Evolutionary conservation across 2,113 vertebrate genomes (phyloP).

Genomic region (Apeltes quadracus): DNA sequence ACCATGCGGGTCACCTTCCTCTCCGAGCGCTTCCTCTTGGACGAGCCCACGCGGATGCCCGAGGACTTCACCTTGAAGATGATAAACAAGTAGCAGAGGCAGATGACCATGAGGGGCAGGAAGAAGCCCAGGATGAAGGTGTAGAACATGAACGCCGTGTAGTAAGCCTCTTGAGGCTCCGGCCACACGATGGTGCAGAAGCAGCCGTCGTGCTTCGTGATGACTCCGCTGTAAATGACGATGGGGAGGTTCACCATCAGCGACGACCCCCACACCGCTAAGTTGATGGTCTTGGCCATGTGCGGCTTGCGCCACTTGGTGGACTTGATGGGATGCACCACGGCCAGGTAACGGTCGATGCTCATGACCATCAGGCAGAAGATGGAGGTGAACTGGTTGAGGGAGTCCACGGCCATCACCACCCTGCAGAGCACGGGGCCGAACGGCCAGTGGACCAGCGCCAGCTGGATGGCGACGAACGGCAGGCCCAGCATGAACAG

Average conservation of each 20-base stretch:
- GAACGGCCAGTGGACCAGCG: slow-evolving; percentile 96
- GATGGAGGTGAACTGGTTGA: slow-evolving; percentile 98
- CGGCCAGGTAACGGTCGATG: slow-evolving; percentile 93
- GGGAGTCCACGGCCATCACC: slow-evolving; percentile 94
- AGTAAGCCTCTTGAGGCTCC: slow-evolving; percentile 89
- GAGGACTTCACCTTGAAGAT: slow-evolving; percentile 97
- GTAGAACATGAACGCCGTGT: slow-evolving; percentile 96
- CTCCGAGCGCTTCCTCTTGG: slow-evolving; percentile 93
- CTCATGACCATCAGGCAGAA: slow-evolving; percentile 99
- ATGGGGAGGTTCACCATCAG: slow-evolving; percentile 95
- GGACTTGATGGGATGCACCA: slow-evolving; percentile 95
- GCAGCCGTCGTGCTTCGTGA: slow-evolving; percentile 78
- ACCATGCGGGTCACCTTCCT: slow-evolving; percentile 97
- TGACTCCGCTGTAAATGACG: slow-evolving; percentile 90
- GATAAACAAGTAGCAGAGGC: slow-evolving; percentile 96
- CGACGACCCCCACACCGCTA: slow-evolving; percentile 91
- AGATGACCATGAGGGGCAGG: slow-evolving; percentile 94
- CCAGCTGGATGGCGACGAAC: slow-evolving; percentile 94
- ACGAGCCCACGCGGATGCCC: slow-evolving; percentile 91
- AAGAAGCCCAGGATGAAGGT: slow-evolving; percentile 94
- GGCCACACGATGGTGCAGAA: slow-evolving; percentile 98
- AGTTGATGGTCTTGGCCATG: slow-evolving; percentile 91
- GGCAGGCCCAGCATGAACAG: slow-evolving; percentile 96
- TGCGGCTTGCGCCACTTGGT: slow-evolving; percentile 93
- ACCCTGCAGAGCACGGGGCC: slow-evolving; percentile 91